Conservation (phyloP, 2,797 vertebrate genomes). For the Spondyliosoma cantharus region DNA sequence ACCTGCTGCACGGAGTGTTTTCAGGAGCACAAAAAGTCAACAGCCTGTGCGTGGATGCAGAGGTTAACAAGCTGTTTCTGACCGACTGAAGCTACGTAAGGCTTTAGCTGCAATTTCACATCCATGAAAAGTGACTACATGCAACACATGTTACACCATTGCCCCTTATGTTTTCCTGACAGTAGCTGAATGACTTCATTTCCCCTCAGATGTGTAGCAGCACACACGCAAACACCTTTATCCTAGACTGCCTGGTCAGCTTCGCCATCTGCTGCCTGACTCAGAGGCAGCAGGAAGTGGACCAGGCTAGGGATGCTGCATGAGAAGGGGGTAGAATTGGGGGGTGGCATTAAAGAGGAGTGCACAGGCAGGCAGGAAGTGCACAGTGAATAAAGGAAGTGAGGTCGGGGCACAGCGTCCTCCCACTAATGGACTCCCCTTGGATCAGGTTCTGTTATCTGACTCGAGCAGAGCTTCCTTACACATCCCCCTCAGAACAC, state of each 20-base stretch:
- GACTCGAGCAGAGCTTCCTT: constrained; percentile 78
- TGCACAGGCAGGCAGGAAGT: constrained; percentile 74
- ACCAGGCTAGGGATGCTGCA: constrained; percentile 45
- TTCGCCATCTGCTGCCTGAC: constrained; percentile 42
- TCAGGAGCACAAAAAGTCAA: constrained; percentile 41
- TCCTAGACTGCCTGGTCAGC: constrained; percentile 20
- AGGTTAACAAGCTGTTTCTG: constrained; percentile 57
- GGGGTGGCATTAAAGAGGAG: constrained; percentile 63
- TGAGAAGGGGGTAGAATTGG: constrained; percentile 7
- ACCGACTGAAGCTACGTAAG: constrained; percentile 3
- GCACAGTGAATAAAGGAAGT: constrained; percentile 83
- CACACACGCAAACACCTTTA: constrained; percentile 16
- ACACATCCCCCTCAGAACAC: constrained; percentile 47
- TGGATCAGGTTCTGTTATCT: constrained; percentile 77
- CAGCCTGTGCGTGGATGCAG: constrained; percentile 20
- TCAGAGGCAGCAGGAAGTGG: constrained; percentile 58
- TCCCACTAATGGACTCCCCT: constrained; percentile 72
- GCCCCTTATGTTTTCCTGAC: constrained; percentile 46
- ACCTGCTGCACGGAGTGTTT: constrained; percentile 52
- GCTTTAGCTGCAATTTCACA: constrained; percentile 15
- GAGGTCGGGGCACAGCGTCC: constrained; percentile 75
- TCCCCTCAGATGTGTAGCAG: constrained; percentile 19
- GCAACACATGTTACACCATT: neutral
- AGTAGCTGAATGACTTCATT: constrained; percentile 53
- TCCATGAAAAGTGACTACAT: neutral